These are phyloP conservation scores for Galago senegalensis DNA, from an alignment of 2,797 vertebrate species.

Conservation along the genomic window DNA sequence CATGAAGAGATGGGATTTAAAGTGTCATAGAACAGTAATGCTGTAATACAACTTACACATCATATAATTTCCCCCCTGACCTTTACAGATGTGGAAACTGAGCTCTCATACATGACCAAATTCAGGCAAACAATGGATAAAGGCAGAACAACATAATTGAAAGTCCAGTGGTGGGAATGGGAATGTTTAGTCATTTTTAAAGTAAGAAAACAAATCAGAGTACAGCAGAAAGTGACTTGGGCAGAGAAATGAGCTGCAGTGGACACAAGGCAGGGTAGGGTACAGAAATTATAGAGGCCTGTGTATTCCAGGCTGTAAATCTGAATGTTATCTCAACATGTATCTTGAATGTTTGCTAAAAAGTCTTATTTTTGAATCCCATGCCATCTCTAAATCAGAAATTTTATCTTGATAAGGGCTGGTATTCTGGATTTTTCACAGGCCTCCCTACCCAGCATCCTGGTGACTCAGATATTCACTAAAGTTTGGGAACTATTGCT, in stretches of 20 bases:
- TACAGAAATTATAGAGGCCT: not conserved
- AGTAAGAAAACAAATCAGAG: conserved; percentile 24
- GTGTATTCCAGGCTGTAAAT: not conserved
- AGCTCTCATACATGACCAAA: not conserved
- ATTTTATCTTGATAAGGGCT: not conserved
- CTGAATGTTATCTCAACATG: not conserved
- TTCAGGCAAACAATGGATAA: not conserved
- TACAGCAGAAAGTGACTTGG: not conserved
- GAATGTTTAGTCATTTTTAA: not conserved
- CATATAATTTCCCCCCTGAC: not conserved
- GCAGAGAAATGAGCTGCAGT: not conserved
- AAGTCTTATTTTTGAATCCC: not conserved
- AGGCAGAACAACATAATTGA: not conserved
- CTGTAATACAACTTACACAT: not conserved
- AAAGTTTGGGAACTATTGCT: not conserved
- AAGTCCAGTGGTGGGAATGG: not conserved
- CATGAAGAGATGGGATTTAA: conserved; percentile 22
- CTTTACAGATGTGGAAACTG: not conserved
- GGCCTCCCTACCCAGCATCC: rapidly evolving
- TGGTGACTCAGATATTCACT: not conserved
- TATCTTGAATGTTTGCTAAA: not conserved
- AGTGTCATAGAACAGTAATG: not conserved
- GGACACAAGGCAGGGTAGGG: not conserved
- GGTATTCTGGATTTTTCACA: not conserved
- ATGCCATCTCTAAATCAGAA: not conserved